Evolutionary conservation across 2,797 vertebrate genomes (phyloP), one percentile per base, ranked within the genome.

Genomic region (Brachymystax lenok): DNA sequence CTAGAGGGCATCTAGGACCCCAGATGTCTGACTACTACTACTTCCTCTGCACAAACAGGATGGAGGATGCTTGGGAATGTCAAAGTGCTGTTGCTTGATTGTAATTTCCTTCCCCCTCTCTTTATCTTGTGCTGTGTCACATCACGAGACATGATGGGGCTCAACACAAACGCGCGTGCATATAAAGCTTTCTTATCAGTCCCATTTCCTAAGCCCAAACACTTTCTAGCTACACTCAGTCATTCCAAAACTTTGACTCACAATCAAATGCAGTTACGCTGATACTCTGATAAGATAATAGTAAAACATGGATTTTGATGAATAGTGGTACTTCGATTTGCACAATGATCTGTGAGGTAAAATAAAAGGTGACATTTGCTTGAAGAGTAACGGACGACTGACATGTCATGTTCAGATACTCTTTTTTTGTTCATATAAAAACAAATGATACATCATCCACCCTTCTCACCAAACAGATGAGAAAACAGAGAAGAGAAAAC

Each of bases 1-100:
- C 61, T 50, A 56, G 63, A n/a, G 64, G 72, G 21, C 24, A 51
- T 77, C 69, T 24, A 19, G 59, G 52, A 40, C 40, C 19, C 12
- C 74, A 61, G 77, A 56, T 74, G 5, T 78, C 40, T 66, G 4
- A 4, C 21, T 56, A 85, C 21, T 56, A 85, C 82, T 83, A 85
- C 82, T 83, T 80, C 63, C 63, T 28, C 24, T 5, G 16, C 35
- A 68, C 80, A 78, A 73, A 83, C 69, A 75, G 75, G 83, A 84
- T 69, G 82, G 64, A 77, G 75, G 81, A 85, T 63, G 79, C 86
- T 59, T 59, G 84, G 84, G 87, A 79, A 83, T 77, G 71, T 89
- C 89, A 93, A 93, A 93, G 92, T 90, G 92, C 91, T 74, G 80
- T 80, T 85, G 88, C 82, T 74, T 85, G 79, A 89, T 86, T 88